These are phyloP conservation scores for Podargus strigoides DNA, from an alignment of 2,797 vertebrate genomes.

Conservation along the genomic window DNA sequence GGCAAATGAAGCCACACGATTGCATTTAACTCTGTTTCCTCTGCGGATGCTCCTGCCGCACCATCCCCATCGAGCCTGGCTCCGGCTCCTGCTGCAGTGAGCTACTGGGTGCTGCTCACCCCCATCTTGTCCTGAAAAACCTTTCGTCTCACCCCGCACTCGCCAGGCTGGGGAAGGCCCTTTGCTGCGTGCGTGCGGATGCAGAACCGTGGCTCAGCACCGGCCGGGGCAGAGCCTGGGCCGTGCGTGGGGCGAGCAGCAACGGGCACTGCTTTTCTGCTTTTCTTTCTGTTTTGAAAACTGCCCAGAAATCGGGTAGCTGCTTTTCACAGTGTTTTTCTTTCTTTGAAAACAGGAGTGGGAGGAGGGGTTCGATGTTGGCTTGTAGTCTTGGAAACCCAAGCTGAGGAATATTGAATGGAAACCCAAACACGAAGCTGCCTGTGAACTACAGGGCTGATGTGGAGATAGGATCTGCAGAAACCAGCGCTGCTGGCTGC, in stretches of 20 bases:
- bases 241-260: not conserved
- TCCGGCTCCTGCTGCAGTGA: accelerated
- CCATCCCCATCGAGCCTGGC: accelerated
- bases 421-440: slow-evolving; percentile 34
- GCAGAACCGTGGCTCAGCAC: accelerated
- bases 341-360: slow-evolving; percentile 49
- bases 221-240: not conserved
- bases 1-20: accelerated
- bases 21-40: not conserved
- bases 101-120: not conserved
- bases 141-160: accelerated
- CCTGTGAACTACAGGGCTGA: not conserved
- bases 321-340: slow-evolving; percentile 39
- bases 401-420: slow-evolving; percentile 35
- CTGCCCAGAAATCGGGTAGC: not conserved
- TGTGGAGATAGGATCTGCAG: not conserved
- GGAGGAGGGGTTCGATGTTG: slow-evolving; percentile 45
- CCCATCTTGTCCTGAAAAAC: not conserved
- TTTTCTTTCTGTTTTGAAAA: not conserved
- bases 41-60: not conserved
- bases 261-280: not conserved
- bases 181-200: no score
- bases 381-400: slow-evolving; percentile 49
- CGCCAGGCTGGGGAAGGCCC: not conserved
- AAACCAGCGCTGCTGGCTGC: not conserved